These are phyloP conservation scores for Intellagama lesueurii DNA, from an alignment of 2,797 vertebrate species.

Conservation along the genomic window DNA sequence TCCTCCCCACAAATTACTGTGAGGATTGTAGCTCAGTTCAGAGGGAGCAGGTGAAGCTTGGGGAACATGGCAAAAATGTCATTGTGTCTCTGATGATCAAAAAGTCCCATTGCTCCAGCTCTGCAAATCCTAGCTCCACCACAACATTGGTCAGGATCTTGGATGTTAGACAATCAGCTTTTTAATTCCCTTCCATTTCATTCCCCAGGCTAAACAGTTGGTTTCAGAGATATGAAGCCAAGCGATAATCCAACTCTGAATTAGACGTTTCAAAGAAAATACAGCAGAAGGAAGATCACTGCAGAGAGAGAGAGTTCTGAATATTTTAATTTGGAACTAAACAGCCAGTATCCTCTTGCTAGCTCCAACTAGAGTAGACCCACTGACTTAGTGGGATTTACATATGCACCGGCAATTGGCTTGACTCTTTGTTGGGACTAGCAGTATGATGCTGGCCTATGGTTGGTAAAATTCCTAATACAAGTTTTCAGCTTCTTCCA, in stretches of 20 bases:
- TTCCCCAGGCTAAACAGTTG: neutral
- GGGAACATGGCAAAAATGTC: too few species aligned
- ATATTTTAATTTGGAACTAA: neutral
- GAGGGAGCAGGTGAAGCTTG: neutral
- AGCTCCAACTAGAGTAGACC: too few species aligned
- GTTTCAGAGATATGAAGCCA: neutral
- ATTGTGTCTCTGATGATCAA: too few species aligned
- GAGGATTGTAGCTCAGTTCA: neutral
- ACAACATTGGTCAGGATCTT: neutral
- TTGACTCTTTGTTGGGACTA: too few species aligned
- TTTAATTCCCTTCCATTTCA: neutral
- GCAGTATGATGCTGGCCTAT: too few species aligned
- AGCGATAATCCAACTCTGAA: neutral
- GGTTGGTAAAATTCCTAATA: too few species aligned
- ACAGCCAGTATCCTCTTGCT: too few species aligned
- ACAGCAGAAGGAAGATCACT: neutral
- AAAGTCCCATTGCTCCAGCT: neutral
- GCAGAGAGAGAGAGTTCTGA: neutral
- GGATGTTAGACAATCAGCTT: neutral
- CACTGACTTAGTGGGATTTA: too few species aligned
- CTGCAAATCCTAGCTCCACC: neutral
- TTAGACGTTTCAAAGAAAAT: neutral
- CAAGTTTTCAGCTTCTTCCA: neutral
- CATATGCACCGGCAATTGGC: too few species aligned
- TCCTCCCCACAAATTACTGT: neutral